A percentile compares a stretch with the other conserved stretches of the same genome.
These are phyloP conservation scores for Philaethria dido DNA, from an alignment of 2,888 invertebrate genomes.

Conservation along the genomic window DNA sequence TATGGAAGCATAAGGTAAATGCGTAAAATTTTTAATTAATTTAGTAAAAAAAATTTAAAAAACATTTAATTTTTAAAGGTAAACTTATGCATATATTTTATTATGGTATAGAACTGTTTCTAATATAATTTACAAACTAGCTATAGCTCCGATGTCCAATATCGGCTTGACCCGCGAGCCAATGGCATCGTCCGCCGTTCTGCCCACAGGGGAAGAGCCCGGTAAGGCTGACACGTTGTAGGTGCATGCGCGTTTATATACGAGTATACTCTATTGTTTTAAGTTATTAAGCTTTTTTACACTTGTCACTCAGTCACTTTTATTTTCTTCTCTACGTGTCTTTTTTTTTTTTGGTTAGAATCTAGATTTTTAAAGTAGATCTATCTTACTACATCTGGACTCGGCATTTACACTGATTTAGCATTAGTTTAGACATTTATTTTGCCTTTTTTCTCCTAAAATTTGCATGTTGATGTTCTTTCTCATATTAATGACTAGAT, in stretches of 20 bases:
- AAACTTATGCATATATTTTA: slow-evolving; percentile 18
- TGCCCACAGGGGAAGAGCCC: slow-evolving; percentile 7
- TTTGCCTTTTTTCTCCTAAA: slow-evolving; percentile 4
- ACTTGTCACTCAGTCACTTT: background rate
- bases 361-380: background rate
- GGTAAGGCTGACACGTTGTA: slow-evolving; percentile 7
- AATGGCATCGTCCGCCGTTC: slow-evolving; percentile 15
- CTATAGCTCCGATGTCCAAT: slow-evolving; percentile 17
- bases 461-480: slow-evolving; percentile 12
- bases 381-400: slow-evolving; percentile 22
- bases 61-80: background rate
- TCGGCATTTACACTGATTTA: slow-evolving; percentile 7
- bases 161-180: slow-evolving; percentile 9
- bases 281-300: background rate
- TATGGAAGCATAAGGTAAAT: slow-evolving; percentile 25
- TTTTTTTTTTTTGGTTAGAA: background rate
- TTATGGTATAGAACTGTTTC: slow-evolving; percentile 9
- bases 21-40: slow-evolving; percentile 4
- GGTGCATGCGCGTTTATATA: slow-evolving; percentile 23
- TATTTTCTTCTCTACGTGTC: background rate
- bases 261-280: too few relatives aligned
- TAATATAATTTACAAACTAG: slow-evolving; percentile 15
- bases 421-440: background rate
- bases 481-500: background rate
- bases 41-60: background rate